These are phyloP conservation scores for Cylas formicarius DNA, from an alignment of 1,140 invertebrate species.

Conservation along the genomic window DNA sequence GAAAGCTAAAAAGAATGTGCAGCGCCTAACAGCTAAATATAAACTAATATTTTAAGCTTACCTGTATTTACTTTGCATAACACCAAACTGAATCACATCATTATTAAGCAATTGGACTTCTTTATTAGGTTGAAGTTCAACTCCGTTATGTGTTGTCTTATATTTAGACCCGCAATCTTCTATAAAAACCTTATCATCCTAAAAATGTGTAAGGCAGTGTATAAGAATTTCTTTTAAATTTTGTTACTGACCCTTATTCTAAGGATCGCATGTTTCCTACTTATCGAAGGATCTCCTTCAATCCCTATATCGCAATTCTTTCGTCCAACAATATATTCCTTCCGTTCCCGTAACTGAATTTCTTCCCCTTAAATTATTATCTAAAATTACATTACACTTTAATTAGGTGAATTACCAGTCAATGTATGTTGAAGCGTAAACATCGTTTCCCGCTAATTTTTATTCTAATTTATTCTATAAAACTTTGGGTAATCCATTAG, in stretches of 20 bases:
- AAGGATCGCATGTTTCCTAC: slow-evolving; percentile 24
- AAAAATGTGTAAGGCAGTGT: slow-evolving; percentile 6
- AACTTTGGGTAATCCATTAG: too few species aligned
- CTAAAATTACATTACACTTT: too few species aligned
- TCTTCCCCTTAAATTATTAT: slow-evolving; percentile 17
- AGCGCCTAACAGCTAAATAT: slow-evolving; percentile 13
- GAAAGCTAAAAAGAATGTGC: slow-evolving; percentile 39
- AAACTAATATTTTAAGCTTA: slow-evolving; percentile 12
- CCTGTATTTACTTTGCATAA: slow-evolving; percentile 39
- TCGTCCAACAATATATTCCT: slow-evolving; percentile 21
- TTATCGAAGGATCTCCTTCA: slow-evolving; percentile 26
- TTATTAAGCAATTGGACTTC: slow-evolving; percentile 40
- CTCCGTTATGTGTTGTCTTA: slow-evolving; percentile 47
- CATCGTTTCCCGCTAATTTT: too few species aligned
- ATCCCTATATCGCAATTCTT: slow-evolving; percentile 28
- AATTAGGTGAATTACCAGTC: too few species aligned
- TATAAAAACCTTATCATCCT: slow-evolving; percentile 36
- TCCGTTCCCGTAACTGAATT: slow-evolving; percentile 18
- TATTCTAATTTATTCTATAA: too few species aligned
- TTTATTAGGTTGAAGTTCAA: slow-evolving; percentile 27
- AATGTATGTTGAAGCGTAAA: too few species aligned
- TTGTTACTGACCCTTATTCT: slow-evolving; percentile 18
- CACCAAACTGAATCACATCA: slow-evolving; percentile 49
- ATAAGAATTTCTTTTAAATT: neutral
- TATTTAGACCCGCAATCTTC: slow-evolving; percentile 49